phyloP scores from a whole-genome alignment of 2,113 vertebrate genomes.

The Bufo gargarizans region DNA sequence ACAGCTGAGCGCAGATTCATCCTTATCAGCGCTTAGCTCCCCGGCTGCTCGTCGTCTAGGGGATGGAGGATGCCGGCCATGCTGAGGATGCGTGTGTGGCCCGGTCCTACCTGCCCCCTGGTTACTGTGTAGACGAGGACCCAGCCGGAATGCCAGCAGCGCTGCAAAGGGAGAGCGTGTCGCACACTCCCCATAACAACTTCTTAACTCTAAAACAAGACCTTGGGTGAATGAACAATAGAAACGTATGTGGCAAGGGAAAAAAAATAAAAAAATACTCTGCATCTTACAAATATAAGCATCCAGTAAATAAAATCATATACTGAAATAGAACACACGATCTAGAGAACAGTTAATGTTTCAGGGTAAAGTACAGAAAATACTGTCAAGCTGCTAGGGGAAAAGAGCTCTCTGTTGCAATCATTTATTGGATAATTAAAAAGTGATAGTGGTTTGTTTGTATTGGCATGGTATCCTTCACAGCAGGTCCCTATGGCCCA shows the following conservation, averaged over 20 bases:
- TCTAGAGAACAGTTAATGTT: neutral
- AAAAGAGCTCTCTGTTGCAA: neutral
- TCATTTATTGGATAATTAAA: slow-evolving; percentile 58
- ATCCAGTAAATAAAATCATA: neutral
- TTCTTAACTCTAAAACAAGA: too few species aligned
- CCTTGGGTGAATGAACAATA: neutral
- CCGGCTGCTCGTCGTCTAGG: too few species aligned
- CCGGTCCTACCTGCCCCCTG: too few species aligned
- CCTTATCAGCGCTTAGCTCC: too few species aligned
- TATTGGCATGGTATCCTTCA: slow-evolving; percentile 72
- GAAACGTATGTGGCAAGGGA: neutral
- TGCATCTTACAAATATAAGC: neutral
- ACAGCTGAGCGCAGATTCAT: too few species aligned
- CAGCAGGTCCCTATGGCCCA: slow-evolving; percentile 76
- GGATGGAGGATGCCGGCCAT: too few species aligned
- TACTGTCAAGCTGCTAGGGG: neutral
- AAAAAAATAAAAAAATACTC: neutral
- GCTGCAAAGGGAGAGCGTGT: too few species aligned
- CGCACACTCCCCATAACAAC: too few species aligned
- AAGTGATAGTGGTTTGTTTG: slow-evolving; percentile 55
- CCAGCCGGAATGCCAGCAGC: too few species aligned
- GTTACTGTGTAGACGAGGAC: too few species aligned
- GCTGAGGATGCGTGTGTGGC: too few species aligned
- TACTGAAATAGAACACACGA: neutral
- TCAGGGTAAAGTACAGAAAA: neutral